Percentiles rank a stretch among this genome's conserved stretches.
Evolutionary conservation across 2,797 vertebrate species (phyloP).

Genomic region (Orientallactaga sibirica): DNA sequence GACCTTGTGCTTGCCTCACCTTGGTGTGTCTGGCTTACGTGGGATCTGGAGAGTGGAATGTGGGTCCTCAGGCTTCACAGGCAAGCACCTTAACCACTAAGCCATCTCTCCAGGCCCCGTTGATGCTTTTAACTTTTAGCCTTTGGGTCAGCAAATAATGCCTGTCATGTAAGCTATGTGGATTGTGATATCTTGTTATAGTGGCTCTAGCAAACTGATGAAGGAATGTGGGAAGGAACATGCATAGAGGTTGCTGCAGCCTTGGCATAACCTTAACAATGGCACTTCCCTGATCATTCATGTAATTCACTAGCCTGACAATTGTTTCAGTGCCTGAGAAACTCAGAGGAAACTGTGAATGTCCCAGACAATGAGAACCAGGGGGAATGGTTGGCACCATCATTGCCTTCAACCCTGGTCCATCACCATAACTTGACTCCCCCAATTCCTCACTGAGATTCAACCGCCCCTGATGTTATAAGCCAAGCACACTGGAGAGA

Average conservation of each 20-base stretch:
- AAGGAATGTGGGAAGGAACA: neutral
- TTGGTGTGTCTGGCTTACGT: too few species aligned
- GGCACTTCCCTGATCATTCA: neutral
- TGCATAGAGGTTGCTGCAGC: neutral
- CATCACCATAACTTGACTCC: accelerated
- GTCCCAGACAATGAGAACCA: neutral
- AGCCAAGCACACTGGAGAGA: neutral
- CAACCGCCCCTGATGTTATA: neutral
- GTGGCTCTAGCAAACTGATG: neutral
- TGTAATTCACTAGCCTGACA: neutral
- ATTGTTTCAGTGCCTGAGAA: neutral
- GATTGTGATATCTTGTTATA: neutral
- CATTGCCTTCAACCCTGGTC: accelerated
- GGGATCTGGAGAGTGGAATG: too few species aligned
- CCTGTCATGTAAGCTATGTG: neutral
- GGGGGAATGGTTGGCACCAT: too few species aligned
- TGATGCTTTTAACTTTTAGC: neutral
- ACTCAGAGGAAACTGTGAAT: neutral
- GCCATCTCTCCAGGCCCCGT: too few species aligned
- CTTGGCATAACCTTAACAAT: neutral
- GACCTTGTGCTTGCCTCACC: too few species aligned
- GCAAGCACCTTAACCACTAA: too few species aligned
- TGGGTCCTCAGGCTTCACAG: too few species aligned
- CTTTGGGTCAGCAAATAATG: neutral
- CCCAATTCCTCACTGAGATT: neutral